Percentiles rank a stretch among this genome's conserved stretches.
Conservation (phyloP, 2,888 invertebrate genomes). For the Aproaerema taeniolella region DNA sequence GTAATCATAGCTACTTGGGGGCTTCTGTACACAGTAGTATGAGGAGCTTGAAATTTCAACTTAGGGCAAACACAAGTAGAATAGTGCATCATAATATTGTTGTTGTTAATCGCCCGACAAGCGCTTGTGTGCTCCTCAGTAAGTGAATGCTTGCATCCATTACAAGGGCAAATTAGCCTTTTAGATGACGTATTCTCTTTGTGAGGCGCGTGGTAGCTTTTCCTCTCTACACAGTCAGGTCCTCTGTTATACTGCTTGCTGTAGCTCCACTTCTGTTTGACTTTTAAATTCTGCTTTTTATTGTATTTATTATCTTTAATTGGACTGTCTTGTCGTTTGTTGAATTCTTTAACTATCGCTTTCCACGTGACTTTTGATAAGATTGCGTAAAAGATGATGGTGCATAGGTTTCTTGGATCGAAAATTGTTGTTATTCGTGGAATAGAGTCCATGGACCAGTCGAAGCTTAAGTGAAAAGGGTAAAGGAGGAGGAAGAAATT, state of each 20-base stretch:
- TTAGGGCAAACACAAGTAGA: constrained; percentile 67
- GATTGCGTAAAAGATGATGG: constrained; percentile 84
- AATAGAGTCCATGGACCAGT: constrained; percentile 99
- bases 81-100: constrained; percentile 78
- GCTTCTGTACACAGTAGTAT: constrained; percentile 51
- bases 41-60: constrained; percentile 42
- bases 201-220: constrained; percentile 52
- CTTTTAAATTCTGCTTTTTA: constrained; percentile 60
- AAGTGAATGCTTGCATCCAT: constrained; percentile 82
- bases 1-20: constrained; percentile 72
- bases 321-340: constrained; percentile 47
- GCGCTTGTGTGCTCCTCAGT: constrained; percentile 82
- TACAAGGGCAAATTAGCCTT: constrained; percentile 74
- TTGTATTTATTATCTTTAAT: constrained; percentile 46
- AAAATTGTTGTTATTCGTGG: constrained; percentile 87
- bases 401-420: constrained; percentile 88
- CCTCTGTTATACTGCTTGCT: constrained; percentile 59
- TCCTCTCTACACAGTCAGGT: constrained; percentile 60
- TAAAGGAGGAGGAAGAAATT: constrained; percentile 92
- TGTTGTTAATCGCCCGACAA: constrained; percentile 84
- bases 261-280: constrained; percentile 64
- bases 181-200: constrained; percentile 57
- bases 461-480: constrained; percentile 94
- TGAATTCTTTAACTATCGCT: constrained; percentile 53
- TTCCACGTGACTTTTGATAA: constrained; percentile 62